Evolutionary conservation across 1,140 invertebrate species (phyloP).

Genomic region (Chironomus striatipennis): DNA sequence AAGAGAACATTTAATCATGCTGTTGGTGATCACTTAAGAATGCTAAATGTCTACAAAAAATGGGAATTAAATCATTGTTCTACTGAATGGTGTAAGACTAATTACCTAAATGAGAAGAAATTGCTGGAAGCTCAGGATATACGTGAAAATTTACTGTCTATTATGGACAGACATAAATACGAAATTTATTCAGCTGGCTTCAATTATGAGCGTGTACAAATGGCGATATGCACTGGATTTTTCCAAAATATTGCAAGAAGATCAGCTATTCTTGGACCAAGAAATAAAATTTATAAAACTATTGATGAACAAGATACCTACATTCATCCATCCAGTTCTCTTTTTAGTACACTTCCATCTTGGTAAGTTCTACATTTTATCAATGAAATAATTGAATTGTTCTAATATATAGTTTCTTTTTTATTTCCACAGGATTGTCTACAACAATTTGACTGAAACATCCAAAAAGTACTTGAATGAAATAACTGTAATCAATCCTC

Average conservation of each 20-base stretch:
- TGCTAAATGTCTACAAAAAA: constrained; percentile 97
- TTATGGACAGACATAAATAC: constrained; percentile 97
- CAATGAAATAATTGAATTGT: constrained; percentile 42
- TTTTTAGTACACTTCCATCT: constrained; percentile 97
- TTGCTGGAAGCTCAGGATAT: constrained; percentile 97
- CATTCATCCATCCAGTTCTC: constrained; percentile 95
- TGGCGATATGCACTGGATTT: constrained; percentile 98
- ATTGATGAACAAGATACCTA: constrained; percentile 88
- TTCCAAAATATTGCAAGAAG: constrained; percentile 99
- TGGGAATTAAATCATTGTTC: constrained; percentile 99
- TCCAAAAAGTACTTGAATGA: constrained; percentile 99
- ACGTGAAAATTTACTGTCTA: constrained; percentile 92
- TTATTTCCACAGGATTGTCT: constrained; percentile 84
- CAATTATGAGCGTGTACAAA: constrained; percentile 92
- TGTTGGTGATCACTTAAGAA: constrained; percentile 95
- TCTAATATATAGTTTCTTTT: no score
- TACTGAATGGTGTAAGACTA: constrained; percentile 99
- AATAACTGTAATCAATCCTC: constrained; percentile 54
- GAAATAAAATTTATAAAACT: constrained; percentile 81
- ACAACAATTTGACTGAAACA: constrained; percentile 97
- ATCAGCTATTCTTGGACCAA: constrained; percentile 35
- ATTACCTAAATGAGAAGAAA: constrained; percentile 97
- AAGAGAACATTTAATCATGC: constrained; percentile 99
- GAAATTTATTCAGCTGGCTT: constrained; percentile 95
- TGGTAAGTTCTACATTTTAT: constrained; percentile 57